Evolutionary conservation across 2,113 vertebrate species (phyloP).

Genomic region (Corythornis madagascariensis): DNA sequence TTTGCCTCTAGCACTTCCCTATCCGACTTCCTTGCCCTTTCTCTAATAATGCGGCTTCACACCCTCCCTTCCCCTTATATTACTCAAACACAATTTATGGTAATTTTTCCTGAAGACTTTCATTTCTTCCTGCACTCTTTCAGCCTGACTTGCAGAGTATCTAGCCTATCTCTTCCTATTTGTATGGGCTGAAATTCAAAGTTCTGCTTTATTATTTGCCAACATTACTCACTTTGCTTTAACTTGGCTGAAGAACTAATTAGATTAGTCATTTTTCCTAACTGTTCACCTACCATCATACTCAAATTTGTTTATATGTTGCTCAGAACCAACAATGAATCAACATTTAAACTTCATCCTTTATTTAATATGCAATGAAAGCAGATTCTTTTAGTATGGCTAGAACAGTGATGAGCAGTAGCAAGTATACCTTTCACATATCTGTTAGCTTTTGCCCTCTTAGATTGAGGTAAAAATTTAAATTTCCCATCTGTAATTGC

Average conservation of each 20-base stretch:
- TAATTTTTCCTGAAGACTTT: not conserved
- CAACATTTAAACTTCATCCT: not conserved
- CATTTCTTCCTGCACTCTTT: not conserved
- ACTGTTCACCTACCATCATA: not conserved
- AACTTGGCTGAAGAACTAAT: not conserved
- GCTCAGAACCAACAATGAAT: not conserved
- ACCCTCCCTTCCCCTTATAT: not conserved
- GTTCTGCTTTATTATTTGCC: not conserved
- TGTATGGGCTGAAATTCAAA: not conserved
- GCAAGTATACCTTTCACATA: not conserved
- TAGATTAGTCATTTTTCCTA: not conserved
- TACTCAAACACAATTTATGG: not conserved
- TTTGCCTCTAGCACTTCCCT: not conserved
- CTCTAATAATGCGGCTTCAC: not conserved
- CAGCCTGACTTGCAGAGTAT: not conserved
- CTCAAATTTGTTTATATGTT: not conserved
- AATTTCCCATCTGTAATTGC: not conserved
- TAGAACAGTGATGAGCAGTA: not conserved
- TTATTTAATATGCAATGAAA: conserved; percentile 1
- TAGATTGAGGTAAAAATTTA: not conserved
- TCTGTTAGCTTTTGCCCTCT: not conserved
- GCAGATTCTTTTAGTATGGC: not conserved
- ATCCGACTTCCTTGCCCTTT: not conserved
- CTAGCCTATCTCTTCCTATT: not conserved
- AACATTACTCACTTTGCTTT: not conserved